phyloP scores from a whole-genome alignment of 2,888 invertebrate genomes.

The Meganola albula region DNA sequence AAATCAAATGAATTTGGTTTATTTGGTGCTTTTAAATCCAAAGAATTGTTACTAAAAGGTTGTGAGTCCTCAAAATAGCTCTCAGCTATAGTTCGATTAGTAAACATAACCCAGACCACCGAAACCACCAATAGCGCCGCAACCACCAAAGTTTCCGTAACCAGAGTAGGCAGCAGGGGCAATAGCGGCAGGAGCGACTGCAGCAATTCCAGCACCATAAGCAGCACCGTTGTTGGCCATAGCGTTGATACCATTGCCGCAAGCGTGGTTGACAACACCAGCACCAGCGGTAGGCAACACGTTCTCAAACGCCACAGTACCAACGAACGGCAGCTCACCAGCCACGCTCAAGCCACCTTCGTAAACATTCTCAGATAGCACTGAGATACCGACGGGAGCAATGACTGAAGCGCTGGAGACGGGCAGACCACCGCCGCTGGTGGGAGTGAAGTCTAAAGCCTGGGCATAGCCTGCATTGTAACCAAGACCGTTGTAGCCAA shows the following conservation, averaged over 20 bases:
- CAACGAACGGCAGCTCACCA: constrained; percentile 38
- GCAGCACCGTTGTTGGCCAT: constrained; percentile 1
- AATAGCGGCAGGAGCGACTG: background rate
- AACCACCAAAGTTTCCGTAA: background rate
- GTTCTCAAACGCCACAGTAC: constrained; percentile 33
- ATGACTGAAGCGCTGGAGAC: constrained; percentile 29
- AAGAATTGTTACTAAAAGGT: no score
- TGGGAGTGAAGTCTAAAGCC: constrained; percentile 3
- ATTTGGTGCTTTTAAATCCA: no score
- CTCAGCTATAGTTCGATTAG: no score
- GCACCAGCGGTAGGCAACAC: constrained; percentile 29
- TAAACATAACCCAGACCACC: no score
- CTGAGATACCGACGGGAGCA: constrained; percentile 30
- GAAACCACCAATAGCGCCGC: background rate
- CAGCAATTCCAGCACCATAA: background rate
- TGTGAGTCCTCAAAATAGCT: no score
- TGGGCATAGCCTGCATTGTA: background rate
- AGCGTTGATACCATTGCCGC: constrained; percentile 25
- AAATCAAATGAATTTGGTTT: no score
- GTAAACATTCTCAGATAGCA: constrained; percentile 36
- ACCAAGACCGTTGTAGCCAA: background rate
- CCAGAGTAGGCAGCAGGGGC: background rate
- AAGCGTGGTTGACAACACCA: constrained; percentile 30
- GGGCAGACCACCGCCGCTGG: constrained; percentile 30
- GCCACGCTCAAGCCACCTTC: constrained; percentile 27